phyloP scores from a whole-genome alignment of 2,888 invertebrate genomes.

The Dryococelus australis region DNA sequence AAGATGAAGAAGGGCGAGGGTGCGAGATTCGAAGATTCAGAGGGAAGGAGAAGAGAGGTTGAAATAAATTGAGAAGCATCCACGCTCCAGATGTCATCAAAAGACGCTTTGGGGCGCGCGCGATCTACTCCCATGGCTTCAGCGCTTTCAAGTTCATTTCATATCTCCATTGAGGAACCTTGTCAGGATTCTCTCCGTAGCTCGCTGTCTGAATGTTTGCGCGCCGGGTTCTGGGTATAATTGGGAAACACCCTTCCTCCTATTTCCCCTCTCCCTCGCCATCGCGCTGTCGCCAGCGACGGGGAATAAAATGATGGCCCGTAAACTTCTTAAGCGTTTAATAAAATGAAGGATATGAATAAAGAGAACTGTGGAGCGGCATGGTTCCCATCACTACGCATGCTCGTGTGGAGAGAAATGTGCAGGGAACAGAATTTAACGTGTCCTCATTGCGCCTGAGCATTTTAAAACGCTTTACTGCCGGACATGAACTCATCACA shows the following conservation, averaged over 20 bases:
- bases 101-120: not conserved
- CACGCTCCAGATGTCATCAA: slow-evolving; percentile 10
- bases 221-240: not conserved
- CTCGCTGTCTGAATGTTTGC: not conserved
- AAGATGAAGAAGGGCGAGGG: not conserved
- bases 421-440: no score
- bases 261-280: no score
- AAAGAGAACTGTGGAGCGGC: no score
- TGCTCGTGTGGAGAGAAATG: no score
- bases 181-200: not conserved
- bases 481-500: no score
- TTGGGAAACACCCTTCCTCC: not conserved
- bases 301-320: no score
- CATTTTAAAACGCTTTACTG: no score
- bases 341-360: no score
- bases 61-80: slow-evolving; percentile 16
- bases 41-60: not conserved
- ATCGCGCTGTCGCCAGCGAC: no score
- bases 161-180: not conserved
- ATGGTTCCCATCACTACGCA: no score
- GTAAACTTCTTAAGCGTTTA: no score
- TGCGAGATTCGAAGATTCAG: not conserved
- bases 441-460: no score
- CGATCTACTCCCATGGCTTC: not conserved
- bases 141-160: not conserved